Base-by-base conservation (phyloP, 2,888 invertebrate genomes). In the Baronia brevicornis region DNA sequence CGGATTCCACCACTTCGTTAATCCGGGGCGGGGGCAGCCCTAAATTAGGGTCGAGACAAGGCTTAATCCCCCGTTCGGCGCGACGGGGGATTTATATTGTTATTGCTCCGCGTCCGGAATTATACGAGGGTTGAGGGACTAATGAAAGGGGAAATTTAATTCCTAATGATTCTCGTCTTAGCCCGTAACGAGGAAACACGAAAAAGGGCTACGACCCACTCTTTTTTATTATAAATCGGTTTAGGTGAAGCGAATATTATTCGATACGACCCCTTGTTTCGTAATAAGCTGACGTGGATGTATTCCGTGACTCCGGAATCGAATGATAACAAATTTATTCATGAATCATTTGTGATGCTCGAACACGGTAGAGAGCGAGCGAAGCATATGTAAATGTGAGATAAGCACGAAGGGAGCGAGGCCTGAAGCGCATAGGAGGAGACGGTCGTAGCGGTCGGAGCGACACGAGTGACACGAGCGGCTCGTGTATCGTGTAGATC, bases 111-210 rank as follows among this genome's bases (percentile, higher is more conserved):
- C 77, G 82, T 84, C 82, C 84, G 79, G 84, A 80, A 80, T 82
- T 82, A 82, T 82, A 82, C 82, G 84, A 84, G 82, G 84, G 82
- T 82, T 82, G 82, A 80, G 84, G 82, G 84, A 84, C 84, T 84
- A 84, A 84, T 84, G 82, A 84, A 84, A 84, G 82, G 82, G 84
- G 82, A 84, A 82, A 84, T 84, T 84, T 84, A 84, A 84, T 82
- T 82, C 84, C 80, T 84, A 84, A 84, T 84, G 84, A 84, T 84
- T 82, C 80, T 77, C 84, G 80, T 84, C 84, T 82, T 80, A 82
- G 82, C 68, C 77, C 74, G 80, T 84, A 84, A 84, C 82, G 82
- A 82, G 82, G 80, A 77, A 78, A 79, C 78, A 78, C 73, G 74
- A 78, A 80, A 84, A 80, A 78, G 78, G 79, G 73, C 77, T 73